These are phyloP conservation scores for Thalassarche chlororhynchos DNA, from an alignment of 2,113 vertebrate species.

Conservation along the genomic window DNA sequence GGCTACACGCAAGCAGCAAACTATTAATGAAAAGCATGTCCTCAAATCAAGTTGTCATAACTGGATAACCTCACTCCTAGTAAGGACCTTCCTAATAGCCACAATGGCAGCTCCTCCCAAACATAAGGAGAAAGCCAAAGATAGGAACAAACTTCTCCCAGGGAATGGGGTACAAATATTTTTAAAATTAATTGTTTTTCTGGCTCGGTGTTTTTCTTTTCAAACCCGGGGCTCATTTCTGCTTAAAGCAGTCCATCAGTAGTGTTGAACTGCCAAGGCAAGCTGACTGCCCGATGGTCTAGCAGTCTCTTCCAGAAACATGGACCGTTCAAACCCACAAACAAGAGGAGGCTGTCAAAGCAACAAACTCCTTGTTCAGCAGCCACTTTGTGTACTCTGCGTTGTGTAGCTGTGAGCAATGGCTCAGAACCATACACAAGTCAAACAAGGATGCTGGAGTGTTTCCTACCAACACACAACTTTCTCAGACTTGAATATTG, in stretches of 20 bases:
- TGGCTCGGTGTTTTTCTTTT: neutral
- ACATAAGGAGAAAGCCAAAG: neutral
- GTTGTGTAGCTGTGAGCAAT: fast-evolving
- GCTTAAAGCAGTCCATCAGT: neutral
- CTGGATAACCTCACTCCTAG: neutral
- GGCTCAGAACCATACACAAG: neutral
- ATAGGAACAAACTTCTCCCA: neutral
- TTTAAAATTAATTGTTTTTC: neutral
- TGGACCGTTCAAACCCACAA: neutral
- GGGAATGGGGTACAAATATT: neutral
- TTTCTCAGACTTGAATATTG: neutral
- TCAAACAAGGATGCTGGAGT: neutral
- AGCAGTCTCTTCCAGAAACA: neutral
- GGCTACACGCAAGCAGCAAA: neutral
- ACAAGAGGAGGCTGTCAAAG: neutral
- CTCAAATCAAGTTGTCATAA: neutral
- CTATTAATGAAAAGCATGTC: neutral
- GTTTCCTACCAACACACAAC: neutral
- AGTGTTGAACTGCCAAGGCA: neutral
- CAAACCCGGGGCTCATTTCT: neutral
- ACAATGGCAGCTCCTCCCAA: fast-evolving
- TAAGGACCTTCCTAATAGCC: neutral
- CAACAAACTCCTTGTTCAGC: neutral
- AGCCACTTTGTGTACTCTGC: neutral
- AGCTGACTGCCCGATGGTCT: neutral